Base-by-base conservation (phyloP, 2,888 invertebrate genomes). In the Carabus problematicus region DNA sequence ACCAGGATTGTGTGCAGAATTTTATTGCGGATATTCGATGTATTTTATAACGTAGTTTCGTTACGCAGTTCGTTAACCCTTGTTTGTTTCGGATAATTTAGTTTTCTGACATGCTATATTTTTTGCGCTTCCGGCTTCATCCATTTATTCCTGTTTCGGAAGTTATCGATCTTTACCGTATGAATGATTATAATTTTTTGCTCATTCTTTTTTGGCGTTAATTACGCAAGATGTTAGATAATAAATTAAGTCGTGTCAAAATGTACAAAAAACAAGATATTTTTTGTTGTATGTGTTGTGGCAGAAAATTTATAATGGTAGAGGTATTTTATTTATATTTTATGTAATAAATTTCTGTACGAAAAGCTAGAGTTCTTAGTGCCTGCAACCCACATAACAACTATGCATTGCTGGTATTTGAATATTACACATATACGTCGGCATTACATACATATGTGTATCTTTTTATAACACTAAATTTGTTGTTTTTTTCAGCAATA, bases 301-400 rank as follows among this genome's bases (percentile, higher is more conserved):
- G n/a, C n/a, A 29, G 6, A 29, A 3, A 29, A 29, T 29, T 3
- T 29, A 29, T 29, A 29, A 29, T 29, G 6, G 29, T 29, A 29
- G 6, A 29, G 29, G 29, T 29, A 3, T 29, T 29, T 29, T 29
- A 29, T 29, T 29, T 29, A 2, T 29, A 6, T 29, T 29, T 29
- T 2, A 29, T 6, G 29, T 29, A 29, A 29, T 6, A 29, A 6
- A 29, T 29, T 29, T 6, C 6, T 29, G 29, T 3, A 29, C 29
- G 29, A 29, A 29, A 29, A 6, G 29, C 2, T 29, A 29, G 2
- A 3, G 3, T 29, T 6, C 6, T 29, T 29, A 52, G 9, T 45
- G 9, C 49, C 47, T 45, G 61, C 49, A 61, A 61, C 61, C 61
- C 49, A 29, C 61, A 61, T 49, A 45, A 61, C 61, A 49, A 11